Conservation (phyloP, 2,797 vertebrate species). For the Cottoperca gobio region DNA sequence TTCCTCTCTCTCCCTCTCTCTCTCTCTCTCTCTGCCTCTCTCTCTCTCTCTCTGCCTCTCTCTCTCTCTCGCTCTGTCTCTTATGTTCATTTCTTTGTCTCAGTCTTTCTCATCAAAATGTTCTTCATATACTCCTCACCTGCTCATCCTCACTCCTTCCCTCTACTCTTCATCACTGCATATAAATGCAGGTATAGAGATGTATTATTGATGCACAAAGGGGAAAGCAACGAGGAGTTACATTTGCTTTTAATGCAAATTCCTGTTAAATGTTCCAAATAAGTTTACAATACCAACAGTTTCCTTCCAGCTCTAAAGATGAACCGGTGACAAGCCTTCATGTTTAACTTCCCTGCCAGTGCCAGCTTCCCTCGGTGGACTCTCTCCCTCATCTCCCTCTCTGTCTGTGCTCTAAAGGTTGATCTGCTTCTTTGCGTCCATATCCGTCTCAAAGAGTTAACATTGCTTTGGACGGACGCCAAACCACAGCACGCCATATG, state of each 20-base stretch:
- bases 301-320: constrained; percentile 1
- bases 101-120: constrained; percentile 22
- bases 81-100: constrained; percentile 18
- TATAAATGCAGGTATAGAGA: constrained; percentile 54
- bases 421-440: constrained; percentile 33
- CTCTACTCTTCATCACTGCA: constrained; percentile 30
- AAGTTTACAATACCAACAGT: constrained; percentile 8
- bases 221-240: constrained; percentile 20
- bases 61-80: too few species aligned
- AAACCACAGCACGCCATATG: constrained; percentile 58
- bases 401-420: constrained; percentile 38
- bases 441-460: constrained; percentile 50
- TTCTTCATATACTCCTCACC: constrained; percentile 29
- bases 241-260: background rate
- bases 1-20: too few species aligned
- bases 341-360: constrained; percentile 16
- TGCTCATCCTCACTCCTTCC: constrained; percentile 22
- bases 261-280: background rate
- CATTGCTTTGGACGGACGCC: constrained; percentile 42
- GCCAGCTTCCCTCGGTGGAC: constrained; percentile 9
- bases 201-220: constrained; percentile 61
- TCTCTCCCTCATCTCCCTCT: constrained; percentile 13
- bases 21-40: too few species aligned
- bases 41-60: too few species aligned
- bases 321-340: background rate